Percentiles rank a stretch among this genome's conserved stretches.
These are phyloP conservation scores for Rattus norvegicus DNA, from an alignment of 2,113 vertebrate genomes.

Conservation along the genomic window DNA sequence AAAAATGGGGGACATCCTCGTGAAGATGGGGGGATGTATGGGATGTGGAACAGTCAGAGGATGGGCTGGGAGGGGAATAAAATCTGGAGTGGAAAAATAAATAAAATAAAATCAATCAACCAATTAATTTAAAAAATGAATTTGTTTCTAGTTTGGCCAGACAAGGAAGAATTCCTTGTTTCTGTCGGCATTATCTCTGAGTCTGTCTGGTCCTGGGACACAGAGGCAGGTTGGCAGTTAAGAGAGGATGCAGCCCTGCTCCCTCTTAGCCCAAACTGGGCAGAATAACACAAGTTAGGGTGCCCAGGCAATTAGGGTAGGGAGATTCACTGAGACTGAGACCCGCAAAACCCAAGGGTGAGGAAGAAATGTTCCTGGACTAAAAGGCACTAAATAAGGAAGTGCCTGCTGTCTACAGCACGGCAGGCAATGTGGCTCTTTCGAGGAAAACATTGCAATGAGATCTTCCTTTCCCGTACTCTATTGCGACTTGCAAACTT, in stretches of 20 bases:
- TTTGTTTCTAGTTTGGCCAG: background rate
- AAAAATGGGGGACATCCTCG: too few species aligned
- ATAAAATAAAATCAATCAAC: too few species aligned
- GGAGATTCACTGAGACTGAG: background rate
- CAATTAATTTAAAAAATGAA: too few species aligned
- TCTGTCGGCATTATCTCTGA: background rate
- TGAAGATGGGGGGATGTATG: too few species aligned
- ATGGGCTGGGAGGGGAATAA: too few species aligned
- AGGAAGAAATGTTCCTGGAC: background rate
- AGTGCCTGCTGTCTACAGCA: background rate
- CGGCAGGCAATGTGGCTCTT: background rate
- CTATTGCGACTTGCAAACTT: background rate
- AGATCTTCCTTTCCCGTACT: background rate
- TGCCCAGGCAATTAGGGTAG: background rate
- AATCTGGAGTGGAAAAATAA: too few species aligned
- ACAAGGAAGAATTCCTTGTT: background rate
- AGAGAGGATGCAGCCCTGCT: background rate
- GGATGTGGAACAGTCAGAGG: too few species aligned
- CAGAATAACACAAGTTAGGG: background rate
- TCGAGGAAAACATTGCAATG: background rate
- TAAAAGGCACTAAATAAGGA: background rate
- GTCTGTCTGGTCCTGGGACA: background rate
- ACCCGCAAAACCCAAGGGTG: background rate
- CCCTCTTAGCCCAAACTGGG: background rate
- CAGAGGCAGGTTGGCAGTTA: background rate